Conservation (phyloP, 1,140 invertebrate genomes). For the Listronotus bonariensis region DNA sequence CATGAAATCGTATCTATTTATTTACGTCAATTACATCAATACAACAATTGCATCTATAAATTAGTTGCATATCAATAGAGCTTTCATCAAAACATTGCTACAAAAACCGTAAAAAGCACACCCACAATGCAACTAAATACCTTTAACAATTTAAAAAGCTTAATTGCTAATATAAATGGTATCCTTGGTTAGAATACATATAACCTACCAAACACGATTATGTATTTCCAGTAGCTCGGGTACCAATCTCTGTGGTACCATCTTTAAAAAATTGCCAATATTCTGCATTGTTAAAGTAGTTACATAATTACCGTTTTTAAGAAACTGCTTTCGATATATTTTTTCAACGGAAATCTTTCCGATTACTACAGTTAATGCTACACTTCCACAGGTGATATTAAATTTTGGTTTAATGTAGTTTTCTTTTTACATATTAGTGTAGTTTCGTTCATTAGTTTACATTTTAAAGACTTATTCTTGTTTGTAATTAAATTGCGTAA, state of each 20-base stretch:
- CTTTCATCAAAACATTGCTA: neutral
- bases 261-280: neutral
- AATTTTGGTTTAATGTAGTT: too few species aligned
- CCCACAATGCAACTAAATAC: conserved; percentile 18
- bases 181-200: conserved; percentile 50
- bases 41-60: neutral
- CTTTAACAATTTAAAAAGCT: neutral
- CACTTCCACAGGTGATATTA: too few species aligned
- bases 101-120: conserved; percentile 16
- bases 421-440: too few species aligned
- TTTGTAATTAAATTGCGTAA: conserved; percentile 21
- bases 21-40: too few species aligned
- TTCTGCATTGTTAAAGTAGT: neutral
- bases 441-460: too few species aligned
- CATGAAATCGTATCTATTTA: neutral
- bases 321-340: neutral
- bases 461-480: neutral
- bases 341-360: too few species aligned
- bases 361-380: too few species aligned
- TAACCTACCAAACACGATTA: conserved; percentile 32
- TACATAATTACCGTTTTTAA: too few species aligned
- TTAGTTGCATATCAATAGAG: neutral
- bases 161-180: conserved; percentile 4
- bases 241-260: conserved; percentile 7
- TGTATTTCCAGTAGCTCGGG: conserved; percentile 7